phyloP scores from a whole-genome alignment of 2,113 vertebrate species.

The Cololabis saira region DNA sequence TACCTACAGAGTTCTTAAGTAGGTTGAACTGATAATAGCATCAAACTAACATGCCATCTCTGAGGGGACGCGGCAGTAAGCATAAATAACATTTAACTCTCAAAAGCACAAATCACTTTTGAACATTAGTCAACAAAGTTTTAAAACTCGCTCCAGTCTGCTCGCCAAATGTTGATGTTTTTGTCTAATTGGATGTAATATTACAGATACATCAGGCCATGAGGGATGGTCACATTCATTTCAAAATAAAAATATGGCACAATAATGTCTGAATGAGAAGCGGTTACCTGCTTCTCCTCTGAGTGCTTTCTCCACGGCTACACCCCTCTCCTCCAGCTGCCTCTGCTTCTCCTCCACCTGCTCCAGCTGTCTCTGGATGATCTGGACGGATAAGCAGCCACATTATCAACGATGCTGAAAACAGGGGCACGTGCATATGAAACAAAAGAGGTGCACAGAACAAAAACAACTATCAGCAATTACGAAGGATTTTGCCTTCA shows the following conservation, averaged over 20 bases:
- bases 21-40: constrained; percentile 1
- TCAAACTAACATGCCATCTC: constrained; percentile 28
- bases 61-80: not conserved
- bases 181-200: not conserved
- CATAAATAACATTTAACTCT: constrained; percentile 7
- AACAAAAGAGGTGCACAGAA: not conserved
- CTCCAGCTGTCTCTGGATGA: constrained; percentile 97
- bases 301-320: constrained; percentile 97
- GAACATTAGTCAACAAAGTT: constrained; percentile 5
- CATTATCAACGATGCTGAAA: not conserved
- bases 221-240: not conserved
- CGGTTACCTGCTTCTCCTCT: constrained; percentile 97
- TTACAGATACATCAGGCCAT: not conserved
- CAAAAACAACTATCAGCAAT: constrained; percentile 7
- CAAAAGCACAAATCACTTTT: not conserved
- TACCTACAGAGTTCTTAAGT: constrained; percentile 23
- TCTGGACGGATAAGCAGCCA: constrained; percentile 74
- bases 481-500: constrained; percentile 10
- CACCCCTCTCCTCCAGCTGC: constrained; percentile 94
- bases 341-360: constrained; percentile 99
- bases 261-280: constrained; percentile 8
- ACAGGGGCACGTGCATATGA: not conserved
- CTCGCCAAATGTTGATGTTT: not conserved
- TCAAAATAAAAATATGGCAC: not conserved
- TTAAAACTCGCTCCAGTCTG: not conserved